These are phyloP conservation scores for Agriopis marginaria DNA, from an alignment of 2,888 invertebrate genomes.

Conservation along the genomic window DNA sequence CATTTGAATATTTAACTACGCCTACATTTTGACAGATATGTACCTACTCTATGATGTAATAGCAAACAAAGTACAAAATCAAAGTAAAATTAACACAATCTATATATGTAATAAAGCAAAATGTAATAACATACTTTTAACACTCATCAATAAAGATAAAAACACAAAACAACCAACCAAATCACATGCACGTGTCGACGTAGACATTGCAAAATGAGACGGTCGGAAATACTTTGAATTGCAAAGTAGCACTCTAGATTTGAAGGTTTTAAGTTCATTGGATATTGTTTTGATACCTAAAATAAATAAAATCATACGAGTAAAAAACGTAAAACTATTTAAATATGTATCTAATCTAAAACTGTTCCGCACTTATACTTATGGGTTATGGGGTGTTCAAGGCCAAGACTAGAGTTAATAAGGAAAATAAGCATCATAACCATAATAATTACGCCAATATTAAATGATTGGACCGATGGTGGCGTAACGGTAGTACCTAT, in stretches of 20 bases:
- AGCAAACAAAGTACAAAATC: conserved; percentile 26
- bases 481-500: no score
- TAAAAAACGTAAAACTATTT: neutral
- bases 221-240: conserved; percentile 38
- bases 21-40: conserved; percentile 35
- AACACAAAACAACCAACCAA: conserved; percentile 7
- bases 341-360: neutral
- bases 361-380: no score
- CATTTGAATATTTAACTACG: conserved; percentile 32
- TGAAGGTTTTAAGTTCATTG: neutral
- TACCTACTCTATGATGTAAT: conserved; percentile 21
- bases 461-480: neutral
- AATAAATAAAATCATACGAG: neutral
- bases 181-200: conserved; percentile 7
- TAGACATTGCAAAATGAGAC: conserved; percentile 23
- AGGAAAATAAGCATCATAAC: neutral
- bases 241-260: conserved; percentile 2
- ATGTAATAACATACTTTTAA: conserved; percentile 1
- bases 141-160: conserved; percentile 11
- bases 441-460: neutral
- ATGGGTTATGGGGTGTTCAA: neutral
- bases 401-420: neutral
- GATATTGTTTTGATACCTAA: neutral
- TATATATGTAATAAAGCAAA: conserved; percentile 12
- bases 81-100: conserved; percentile 24